A percentile compares a stretch with the other conserved stretches of the same genome.
Conservation (phyloP, 1,140 invertebrate species). For the Acyrthosiphon pisum region DNA sequence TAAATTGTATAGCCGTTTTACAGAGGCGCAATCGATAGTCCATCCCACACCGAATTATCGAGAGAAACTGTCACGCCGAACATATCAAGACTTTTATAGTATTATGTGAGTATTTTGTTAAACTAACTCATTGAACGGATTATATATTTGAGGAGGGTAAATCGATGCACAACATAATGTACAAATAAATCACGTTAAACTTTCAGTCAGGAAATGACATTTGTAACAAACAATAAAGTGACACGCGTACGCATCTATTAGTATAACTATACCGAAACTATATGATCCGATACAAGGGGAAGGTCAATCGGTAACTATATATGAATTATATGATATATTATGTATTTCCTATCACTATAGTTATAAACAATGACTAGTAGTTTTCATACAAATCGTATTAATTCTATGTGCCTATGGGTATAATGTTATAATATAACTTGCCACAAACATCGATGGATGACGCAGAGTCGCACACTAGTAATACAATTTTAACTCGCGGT, state of each 20-base stretch:
- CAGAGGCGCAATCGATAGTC: not conserved
- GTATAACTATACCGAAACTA: not conserved
- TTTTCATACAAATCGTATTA: not conserved
- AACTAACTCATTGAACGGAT: not conserved
- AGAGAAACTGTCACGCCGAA: not conserved
- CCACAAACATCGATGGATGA: not conserved
- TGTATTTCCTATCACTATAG: not conserved
- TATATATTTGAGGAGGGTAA: not conserved
- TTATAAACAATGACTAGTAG: slow-evolving; percentile 25
- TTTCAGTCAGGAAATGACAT: not conserved
- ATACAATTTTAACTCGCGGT: not conserved
- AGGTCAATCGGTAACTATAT: slow-evolving; percentile 33
- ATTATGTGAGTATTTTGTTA: not conserved
- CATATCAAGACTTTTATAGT: not conserved
- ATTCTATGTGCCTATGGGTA: not conserved
- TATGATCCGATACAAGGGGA: not conserved
- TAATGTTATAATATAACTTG: not conserved
- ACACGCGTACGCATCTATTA: not conserved
- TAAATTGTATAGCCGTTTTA: not conserved
- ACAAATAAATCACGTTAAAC: not conserved
- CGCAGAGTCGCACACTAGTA: not conserved
- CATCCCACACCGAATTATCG: not conserved
- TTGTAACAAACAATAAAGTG: not conserved
- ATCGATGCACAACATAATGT: not conserved
- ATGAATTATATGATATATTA: not conserved